A percentile compares a stretch with the other conserved stretches of the same genome.
Evolutionary conservation across 2,113 vertebrate genomes (phyloP).

Genomic region (Scytalopus superciliaris): DNA sequence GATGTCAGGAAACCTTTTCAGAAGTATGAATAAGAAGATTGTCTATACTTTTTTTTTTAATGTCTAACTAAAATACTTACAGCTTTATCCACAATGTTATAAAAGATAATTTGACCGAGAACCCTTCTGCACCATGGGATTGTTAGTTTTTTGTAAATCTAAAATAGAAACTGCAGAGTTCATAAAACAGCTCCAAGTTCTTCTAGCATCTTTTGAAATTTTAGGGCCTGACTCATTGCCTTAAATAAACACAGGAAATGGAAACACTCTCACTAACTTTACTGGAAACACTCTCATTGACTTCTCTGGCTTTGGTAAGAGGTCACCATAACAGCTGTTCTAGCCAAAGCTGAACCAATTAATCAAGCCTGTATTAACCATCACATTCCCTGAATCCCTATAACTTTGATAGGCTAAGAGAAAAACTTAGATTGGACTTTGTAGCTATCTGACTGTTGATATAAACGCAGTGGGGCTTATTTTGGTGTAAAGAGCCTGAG

Average conservation of each 20-base stretch:
- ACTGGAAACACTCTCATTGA: background rate
- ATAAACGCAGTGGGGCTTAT: background rate
- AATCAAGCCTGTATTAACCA: background rate
- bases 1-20: background rate
- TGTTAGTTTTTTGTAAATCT: background rate
- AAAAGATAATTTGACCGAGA: background rate
- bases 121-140: background rate
- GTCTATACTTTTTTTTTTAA: too few relatives aligned
- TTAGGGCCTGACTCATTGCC: background rate
- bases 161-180: background rate
- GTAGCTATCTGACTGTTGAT: background rate
- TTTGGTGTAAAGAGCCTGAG: background rate
- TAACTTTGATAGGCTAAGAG: background rate
- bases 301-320: background rate
- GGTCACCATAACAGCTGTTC: background rate
- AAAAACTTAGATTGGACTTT: background rate
- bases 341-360: background rate
- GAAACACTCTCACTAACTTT: background rate
- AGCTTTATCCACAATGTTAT: background rate
- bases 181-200: background rate
- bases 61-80: background rate
- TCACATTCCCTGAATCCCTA: background rate
- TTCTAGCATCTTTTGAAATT: background rate
- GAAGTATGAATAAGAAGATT: background rate
- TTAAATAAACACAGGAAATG: slow-evolving; percentile 22